Conservation (phyloP, 2,113 vertebrate species). For the Xiphophorus hellerii region DNA sequence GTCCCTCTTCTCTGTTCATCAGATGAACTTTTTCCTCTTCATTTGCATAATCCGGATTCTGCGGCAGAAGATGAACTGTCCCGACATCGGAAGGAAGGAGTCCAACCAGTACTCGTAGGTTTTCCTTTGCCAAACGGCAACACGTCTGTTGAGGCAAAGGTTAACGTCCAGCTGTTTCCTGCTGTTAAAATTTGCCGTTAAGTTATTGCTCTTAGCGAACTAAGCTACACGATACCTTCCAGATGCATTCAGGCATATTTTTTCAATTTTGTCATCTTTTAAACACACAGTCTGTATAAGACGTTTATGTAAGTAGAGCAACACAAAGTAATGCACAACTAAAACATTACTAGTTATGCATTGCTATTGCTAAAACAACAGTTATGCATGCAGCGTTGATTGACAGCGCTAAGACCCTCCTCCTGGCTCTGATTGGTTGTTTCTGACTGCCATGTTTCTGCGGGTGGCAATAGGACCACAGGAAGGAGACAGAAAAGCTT, state of each 20-base stretch:
- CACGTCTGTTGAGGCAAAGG: neutral
- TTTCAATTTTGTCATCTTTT: neutral
- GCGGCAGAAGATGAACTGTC: conserved; percentile 93
- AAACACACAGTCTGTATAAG: neutral
- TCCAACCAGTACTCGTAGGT: conserved; percentile 94
- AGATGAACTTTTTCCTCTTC: conserved; percentile 95
- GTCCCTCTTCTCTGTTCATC: conserved; percentile 9
- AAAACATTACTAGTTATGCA: neutral
- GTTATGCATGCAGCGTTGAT: too few species aligned
- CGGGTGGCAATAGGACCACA: too few species aligned
- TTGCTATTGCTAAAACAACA: too few species aligned
- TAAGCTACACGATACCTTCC: neutral
- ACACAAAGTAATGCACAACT: too few species aligned
- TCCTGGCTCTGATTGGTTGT: too few species aligned
- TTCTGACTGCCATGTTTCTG: too few species aligned
- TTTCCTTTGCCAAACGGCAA: conserved; percentile 16
- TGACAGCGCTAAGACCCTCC: too few species aligned
- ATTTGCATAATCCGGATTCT: conserved; percentile 95
- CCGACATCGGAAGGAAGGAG: conserved; percentile 89
- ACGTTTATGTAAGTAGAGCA: neutral
- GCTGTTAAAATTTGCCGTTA: neutral
- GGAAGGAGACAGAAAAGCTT: too few species aligned
- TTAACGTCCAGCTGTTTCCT: conserved; percentile 12
- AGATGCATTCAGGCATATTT: neutral
- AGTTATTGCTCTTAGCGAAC: conserved; percentile 11